Conservation (phyloP, 2,888 invertebrate species). For the Eilema caniola region DNA sequence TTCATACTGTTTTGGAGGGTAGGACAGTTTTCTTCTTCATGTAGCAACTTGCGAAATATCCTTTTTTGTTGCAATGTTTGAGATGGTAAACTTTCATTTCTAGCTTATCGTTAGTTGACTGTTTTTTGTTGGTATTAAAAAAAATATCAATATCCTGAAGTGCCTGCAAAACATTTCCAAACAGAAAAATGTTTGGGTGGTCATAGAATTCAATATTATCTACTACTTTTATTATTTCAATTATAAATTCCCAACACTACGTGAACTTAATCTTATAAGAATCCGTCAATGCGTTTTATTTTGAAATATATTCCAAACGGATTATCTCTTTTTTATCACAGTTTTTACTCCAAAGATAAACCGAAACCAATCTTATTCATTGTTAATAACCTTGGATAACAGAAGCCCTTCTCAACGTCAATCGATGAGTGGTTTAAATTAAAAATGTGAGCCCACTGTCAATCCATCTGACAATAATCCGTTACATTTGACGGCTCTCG, state of each 20-base stretch:
- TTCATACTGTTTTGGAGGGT: neutral
- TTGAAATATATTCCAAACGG: constrained; percentile 2
- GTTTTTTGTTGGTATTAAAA: neutral
- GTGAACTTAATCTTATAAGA: neutral
- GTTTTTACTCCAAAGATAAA: neutral
- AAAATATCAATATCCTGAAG: too few species aligned
- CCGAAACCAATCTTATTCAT: neutral
- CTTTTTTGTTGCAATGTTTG: neutral
- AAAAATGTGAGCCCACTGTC: constrained; percentile 34
- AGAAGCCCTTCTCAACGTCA: constrained; percentile 26
- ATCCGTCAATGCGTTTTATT: neutral
- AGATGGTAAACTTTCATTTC: neutral
- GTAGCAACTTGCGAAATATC: neutral
- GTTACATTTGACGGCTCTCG: constrained; percentile 42
- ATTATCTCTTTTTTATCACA: constrained; percentile 11
- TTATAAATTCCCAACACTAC: neutral
- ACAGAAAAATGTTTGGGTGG: neutral
- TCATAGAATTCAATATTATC: neutral
- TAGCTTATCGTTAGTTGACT: neutral
- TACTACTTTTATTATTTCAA: neutral
- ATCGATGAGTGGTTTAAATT: constrained; percentile 24
- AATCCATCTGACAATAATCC: constrained; percentile 38
- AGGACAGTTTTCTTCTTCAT: neutral
- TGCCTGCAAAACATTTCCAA: neutral
- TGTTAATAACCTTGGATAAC: constrained; percentile 5